Evolutionary conservation across 2,113 vertebrate species (phyloP).

Genomic region (Probosciger aterrimus): DNA sequence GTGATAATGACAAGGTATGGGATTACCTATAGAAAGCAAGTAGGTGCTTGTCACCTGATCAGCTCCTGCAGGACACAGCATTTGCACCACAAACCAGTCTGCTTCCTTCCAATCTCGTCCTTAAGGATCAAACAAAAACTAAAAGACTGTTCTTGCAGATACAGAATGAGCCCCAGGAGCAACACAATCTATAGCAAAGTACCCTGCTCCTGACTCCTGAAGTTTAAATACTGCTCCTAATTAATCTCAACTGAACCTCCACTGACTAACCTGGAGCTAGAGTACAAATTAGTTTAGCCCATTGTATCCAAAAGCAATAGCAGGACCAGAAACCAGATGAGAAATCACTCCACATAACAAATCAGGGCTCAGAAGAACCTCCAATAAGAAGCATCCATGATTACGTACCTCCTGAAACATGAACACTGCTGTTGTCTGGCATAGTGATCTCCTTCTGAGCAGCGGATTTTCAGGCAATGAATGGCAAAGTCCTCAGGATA

Average conservation of each 20-base stretch:
- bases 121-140: neutral
- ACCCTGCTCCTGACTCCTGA: neutral
- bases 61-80: neutral
- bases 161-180: neutral
- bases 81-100: neutral
- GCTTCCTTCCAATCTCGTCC: neutral
- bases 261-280: neutral
- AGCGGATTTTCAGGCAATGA: neutral
- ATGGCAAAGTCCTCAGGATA: neutral
- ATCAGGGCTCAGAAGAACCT: neutral
- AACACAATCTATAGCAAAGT: neutral
- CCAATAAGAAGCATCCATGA: neutral
- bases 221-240: neutral
- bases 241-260: neutral
- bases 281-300: neutral
- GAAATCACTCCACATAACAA: neutral
- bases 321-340: neutral
- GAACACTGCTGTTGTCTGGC: neutral
- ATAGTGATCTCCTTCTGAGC: neutral
- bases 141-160: neutral
- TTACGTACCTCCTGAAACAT: neutral
- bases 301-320: neutral
- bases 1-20: neutral
- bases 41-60: neutral
- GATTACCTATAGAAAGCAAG: neutral